phyloP scores from a whole-genome alignment of 2,888 invertebrate genomes.

The Parasteatoda lunata region DNA sequence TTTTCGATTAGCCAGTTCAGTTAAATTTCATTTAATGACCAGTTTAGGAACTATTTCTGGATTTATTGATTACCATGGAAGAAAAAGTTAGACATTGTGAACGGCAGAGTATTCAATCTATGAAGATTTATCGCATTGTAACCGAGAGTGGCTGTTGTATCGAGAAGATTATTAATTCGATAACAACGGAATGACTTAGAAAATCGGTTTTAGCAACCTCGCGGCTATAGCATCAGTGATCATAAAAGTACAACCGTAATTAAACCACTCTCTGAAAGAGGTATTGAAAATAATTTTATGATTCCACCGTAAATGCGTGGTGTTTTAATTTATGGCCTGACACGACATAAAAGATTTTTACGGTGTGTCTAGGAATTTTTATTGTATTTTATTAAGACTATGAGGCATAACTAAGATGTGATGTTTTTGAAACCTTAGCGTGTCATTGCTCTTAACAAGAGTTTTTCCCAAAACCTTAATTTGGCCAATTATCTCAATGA shows the following conservation, averaged over 20 bases:
- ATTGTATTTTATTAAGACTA: not conserved
- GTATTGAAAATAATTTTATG: constrained; percentile 24
- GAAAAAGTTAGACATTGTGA: not conserved
- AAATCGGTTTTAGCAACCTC: constrained; percentile 1
- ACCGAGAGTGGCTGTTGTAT: constrained; percentile 20
- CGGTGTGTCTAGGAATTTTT: not conserved
- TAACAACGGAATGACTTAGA: constrained; percentile 2
- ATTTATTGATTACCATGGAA: not conserved
- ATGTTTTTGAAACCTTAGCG: not conserved
- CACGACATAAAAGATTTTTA: not conserved
- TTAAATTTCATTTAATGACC: too few relatives aligned
- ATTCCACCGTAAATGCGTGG: not conserved
- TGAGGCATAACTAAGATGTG: not conserved
- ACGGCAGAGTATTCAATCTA: constrained; percentile 8
- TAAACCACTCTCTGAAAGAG: not conserved
- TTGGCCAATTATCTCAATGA: too few relatives aligned
- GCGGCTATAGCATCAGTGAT: not conserved
- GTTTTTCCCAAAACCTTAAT: too few relatives aligned
- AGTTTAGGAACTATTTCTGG: too few relatives aligned
- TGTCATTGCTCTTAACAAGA: not conserved
- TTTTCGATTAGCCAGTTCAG: too few relatives aligned
- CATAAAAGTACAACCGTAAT: constrained; percentile 7
- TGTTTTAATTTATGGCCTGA: not conserved
- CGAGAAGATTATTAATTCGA: constrained; percentile 31
- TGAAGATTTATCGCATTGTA: constrained; percentile 17